A percentile compares a stretch with the other conserved stretches of the same genome.
Evolutionary conservation across 2,888 invertebrate genomes (phyloP).

Genomic region (Hydrotaea diabolus): DNA sequence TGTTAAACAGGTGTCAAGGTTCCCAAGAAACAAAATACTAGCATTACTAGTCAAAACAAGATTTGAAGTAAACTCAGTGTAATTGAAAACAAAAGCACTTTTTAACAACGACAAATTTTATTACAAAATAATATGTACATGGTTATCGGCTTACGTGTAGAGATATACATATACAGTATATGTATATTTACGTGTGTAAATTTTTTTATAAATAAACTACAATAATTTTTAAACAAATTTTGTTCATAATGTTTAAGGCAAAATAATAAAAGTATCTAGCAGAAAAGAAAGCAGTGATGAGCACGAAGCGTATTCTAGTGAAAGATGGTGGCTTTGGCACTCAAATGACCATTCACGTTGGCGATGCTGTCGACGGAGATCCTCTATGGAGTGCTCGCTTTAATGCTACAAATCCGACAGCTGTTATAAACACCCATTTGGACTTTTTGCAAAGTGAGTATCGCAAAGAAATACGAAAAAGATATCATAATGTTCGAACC

Average conservation of each 20-base stretch:
- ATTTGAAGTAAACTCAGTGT: background rate
- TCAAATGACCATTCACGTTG: constrained; percentile 89
- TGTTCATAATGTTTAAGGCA: background rate
- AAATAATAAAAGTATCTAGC: background rate
- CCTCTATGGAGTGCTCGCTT: constrained; percentile 94
- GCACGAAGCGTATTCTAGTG: constrained; percentile 80
- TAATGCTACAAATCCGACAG: constrained; percentile 89
- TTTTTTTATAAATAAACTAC: constrained; percentile 55
- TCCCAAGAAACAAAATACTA: constrained; percentile 34
- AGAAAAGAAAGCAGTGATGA: constrained; percentile 69
- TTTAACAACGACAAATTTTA: constrained; percentile 31
- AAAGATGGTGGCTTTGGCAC: constrained; percentile 91
- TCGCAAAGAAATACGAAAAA: no score
- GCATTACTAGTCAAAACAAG: constrained; percentile 12
- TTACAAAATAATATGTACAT: background rate
- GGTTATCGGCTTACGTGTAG: constrained; percentile 26
- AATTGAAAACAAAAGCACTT: constrained; percentile 24
- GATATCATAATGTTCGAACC: no score
- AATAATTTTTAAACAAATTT: constrained; percentile 11
- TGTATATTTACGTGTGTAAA: constrained; percentile 56
- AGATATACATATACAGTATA: constrained; percentile 14
- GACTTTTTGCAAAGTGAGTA: constrained; percentile 88
- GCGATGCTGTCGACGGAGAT: constrained; percentile 89
- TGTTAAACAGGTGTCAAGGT: constrained; percentile 45
- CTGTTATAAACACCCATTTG: constrained; percentile 89